Conservation (phyloP, 53 echinoderm and acorn worm species). For the Hippasteria phrygiana region DNA sequence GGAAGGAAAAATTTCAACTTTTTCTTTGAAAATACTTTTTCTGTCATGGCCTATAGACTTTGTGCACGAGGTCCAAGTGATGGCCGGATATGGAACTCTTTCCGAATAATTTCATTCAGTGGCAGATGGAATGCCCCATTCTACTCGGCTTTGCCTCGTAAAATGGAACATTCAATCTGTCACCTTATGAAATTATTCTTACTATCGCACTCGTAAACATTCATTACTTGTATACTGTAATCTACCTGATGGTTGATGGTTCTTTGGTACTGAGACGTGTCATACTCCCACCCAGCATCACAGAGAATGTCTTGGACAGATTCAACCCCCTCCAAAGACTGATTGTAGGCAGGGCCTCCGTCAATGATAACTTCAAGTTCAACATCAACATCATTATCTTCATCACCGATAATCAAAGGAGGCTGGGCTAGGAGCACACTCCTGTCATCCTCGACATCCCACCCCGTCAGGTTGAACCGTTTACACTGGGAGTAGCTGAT, state of each 20-base stretch:
- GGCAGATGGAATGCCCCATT: too few species aligned
- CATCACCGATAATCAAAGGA: not conserved
- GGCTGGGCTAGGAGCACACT: not conserved
- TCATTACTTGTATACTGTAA: too few species aligned
- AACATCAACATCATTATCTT: not conserved
- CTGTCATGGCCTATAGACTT: too few species aligned
- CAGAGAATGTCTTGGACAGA: not conserved
- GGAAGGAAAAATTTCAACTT: too few species aligned
- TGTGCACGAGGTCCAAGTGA: too few species aligned
- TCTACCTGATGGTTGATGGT: conserved; percentile 53
- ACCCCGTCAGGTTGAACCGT: conserved; percentile 47
- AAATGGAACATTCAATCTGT: too few species aligned
- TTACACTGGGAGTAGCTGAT: not conserved
- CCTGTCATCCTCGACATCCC: not conserved
- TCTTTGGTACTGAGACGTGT: conserved; percentile 39
- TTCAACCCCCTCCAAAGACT: not conserved
- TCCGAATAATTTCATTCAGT: too few species aligned
- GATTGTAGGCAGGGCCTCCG: not conserved
- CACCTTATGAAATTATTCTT: too few species aligned
- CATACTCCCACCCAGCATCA: conserved; percentile 52
- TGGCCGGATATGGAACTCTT: too few species aligned
- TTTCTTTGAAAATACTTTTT: too few species aligned
- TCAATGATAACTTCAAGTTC: not conserved
- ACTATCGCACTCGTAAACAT: too few species aligned
- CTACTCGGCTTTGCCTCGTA: too few species aligned